Conservation (phyloP, 92 coral and sea anemone species). For the Porites rus region DNA sequence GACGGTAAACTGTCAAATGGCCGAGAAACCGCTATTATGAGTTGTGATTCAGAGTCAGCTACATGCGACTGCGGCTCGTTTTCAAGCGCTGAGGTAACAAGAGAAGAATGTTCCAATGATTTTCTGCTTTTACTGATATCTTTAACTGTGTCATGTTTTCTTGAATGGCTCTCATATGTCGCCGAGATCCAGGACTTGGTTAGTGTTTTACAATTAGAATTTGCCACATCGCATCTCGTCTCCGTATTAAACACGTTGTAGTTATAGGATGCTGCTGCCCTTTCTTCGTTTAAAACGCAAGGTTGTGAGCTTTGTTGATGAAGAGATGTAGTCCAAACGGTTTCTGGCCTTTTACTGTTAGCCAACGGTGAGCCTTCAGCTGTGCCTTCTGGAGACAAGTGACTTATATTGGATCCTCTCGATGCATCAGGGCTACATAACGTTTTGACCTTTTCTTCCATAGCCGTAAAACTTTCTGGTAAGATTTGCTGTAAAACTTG, state of each 20-base stretch:
- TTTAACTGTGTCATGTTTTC: neutral
- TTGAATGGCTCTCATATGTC: neutral
- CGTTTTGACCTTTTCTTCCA: neutral
- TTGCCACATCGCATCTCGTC: no score
- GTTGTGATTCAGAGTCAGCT: neutral
- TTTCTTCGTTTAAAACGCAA: neutral
- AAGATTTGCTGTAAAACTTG: neutral
- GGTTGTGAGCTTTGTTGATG: neutral
- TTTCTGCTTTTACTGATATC: neutral
- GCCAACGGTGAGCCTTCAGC: no score
- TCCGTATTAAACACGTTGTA: neutral
- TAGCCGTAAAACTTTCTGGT: neutral
- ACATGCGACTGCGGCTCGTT: neutral
- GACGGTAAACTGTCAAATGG: neutral
- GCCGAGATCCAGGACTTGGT: no score
- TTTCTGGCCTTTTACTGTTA: no score
- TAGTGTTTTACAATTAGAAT: no score
- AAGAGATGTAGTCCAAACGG: neutral
- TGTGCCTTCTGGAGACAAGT: neutral
- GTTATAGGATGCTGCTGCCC: neutral
- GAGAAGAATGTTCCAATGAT: neutral
- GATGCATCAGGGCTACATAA: neutral
- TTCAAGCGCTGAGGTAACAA: neutral
- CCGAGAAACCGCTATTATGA: neutral
- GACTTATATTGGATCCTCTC: neutral